phyloP scores from a whole-genome alignment of 1,140 invertebrate genomes.

The Lasioglossum baleicum region DNA sequence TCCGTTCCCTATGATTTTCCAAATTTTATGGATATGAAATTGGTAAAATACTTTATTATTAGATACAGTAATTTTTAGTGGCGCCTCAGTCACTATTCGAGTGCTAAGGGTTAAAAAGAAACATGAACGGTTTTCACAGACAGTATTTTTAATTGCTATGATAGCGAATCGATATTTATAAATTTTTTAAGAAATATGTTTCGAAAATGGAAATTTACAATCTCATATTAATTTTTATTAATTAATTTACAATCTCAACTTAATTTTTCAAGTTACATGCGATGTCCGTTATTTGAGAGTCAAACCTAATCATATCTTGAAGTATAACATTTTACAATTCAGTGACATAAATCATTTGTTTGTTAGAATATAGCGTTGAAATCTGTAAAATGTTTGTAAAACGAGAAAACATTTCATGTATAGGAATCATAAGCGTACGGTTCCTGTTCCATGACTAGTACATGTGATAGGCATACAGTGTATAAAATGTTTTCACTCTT shows the following conservation, averaged over 20 bases:
- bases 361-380: not conserved
- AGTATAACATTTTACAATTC: conserved; percentile 19
- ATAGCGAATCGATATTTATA: conserved; percentile 1
- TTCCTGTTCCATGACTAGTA: not conserved
- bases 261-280: too few species aligned
- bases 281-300: not conserved
- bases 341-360: not conserved
- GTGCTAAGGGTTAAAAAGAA: not conserved
- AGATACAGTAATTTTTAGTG: too few species aligned
- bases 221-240: too few species aligned
- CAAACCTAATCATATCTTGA: conserved; percentile 7
- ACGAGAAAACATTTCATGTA: not conserved
- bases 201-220: too few species aligned
- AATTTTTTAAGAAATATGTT: not conserved
- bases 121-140: not conserved
- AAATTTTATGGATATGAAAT: too few species aligned
- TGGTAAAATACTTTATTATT: too few species aligned
- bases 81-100: too few species aligned
- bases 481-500: conserved; percentile 18
- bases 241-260: too few species aligned
- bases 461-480: conserved; percentile 1
- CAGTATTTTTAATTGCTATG: not conserved
- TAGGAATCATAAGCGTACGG: not conserved
- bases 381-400: conserved; percentile 1
- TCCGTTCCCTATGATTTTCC: too few species aligned